These are phyloP conservation scores for Anoplopoma fimbria DNA, from an alignment of 2,113 vertebrate species.

Conservation along the genomic window DNA sequence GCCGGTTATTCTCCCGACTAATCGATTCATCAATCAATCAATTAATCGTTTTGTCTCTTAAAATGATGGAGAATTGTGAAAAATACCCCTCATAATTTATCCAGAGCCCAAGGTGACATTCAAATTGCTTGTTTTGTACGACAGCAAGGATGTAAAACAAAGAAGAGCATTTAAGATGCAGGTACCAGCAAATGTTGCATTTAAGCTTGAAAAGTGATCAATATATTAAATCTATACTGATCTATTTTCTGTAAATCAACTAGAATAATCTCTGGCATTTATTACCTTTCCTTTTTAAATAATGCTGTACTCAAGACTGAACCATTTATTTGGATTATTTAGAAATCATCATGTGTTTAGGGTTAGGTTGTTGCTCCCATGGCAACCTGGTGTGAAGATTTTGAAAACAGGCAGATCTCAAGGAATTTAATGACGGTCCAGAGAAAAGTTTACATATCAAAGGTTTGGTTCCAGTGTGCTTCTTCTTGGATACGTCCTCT, in stretches of 20 bases:
- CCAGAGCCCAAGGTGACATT: constrained; percentile 26
- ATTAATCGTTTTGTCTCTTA: constrained; percentile 33
- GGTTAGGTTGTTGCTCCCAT: background rate
- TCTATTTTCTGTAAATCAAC: background rate
- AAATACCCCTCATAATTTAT: constrained; percentile 5
- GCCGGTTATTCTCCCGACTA: constrained; percentile 33
- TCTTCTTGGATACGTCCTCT: background rate
- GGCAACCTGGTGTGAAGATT: background rate
- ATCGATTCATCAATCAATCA: constrained; percentile 27
- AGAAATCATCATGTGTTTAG: background rate
- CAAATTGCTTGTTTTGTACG: constrained; percentile 14
- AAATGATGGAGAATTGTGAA: constrained; percentile 26
- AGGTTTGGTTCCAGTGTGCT: background rate
- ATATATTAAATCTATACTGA: constrained; percentile 11
- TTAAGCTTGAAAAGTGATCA: background rate
- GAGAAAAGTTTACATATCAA: background rate
- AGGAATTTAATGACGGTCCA: background rate
- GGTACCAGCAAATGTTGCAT: background rate
- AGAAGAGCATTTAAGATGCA: background rate
- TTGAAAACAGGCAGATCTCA: background rate
- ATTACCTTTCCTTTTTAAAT: background rate
- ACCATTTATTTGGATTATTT: background rate
- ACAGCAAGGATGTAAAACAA: constrained; percentile 1
- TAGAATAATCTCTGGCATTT: constrained; percentile 1
- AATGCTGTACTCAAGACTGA: background rate